Conservation (phyloP, 1,140 invertebrate species). For the Pectinophora gossypiella region DNA sequence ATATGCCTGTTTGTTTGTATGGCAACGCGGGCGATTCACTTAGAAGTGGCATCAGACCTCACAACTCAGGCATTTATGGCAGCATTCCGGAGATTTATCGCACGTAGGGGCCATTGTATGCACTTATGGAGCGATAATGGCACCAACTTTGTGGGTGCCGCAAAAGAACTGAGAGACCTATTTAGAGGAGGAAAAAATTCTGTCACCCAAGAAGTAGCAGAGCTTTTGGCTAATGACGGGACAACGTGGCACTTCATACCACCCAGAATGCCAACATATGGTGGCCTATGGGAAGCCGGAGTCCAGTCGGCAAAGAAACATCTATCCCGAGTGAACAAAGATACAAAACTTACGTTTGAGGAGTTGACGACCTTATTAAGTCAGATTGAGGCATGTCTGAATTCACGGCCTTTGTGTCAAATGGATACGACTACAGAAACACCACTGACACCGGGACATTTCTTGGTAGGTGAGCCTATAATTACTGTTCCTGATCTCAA, state of each 20-base stretch:
- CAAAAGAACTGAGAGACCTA: not conserved
- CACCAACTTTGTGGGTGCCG: not conserved
- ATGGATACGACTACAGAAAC: conserved; percentile 21
- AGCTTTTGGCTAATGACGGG: not conserved
- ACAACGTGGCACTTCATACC: conserved; percentile 1
- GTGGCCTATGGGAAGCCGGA: not conserved
- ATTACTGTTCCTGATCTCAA: not conserved
- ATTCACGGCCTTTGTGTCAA: conserved; percentile 10
- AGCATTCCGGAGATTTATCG: conserved; percentile 8
- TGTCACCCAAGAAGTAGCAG: not conserved
- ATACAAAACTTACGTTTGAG: conserved; percentile 6
- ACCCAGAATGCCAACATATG: not conserved
- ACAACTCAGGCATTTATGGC: conserved; percentile 15
- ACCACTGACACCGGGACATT: conserved; percentile 14
- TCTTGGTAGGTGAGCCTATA: conserved; percentile 18
- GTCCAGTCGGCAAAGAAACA: conserved; percentile 1
- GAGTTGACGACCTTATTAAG: conserved; percentile 2
- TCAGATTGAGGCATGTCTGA: conserved; percentile 10
- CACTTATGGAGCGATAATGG: conserved; percentile 1
- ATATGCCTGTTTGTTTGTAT: conserved; percentile 18
- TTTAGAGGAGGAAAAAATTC: conserved; percentile 16
- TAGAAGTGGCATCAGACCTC: conserved; percentile 19
- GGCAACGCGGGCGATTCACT: conserved; percentile 19
- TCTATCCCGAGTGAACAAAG: not conserved
- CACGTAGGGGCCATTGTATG: conserved; percentile 2